Conservation (phyloP, 53 echinoderm and acorn worm genomes). For the Temnopleurus reevesii region DNA sequence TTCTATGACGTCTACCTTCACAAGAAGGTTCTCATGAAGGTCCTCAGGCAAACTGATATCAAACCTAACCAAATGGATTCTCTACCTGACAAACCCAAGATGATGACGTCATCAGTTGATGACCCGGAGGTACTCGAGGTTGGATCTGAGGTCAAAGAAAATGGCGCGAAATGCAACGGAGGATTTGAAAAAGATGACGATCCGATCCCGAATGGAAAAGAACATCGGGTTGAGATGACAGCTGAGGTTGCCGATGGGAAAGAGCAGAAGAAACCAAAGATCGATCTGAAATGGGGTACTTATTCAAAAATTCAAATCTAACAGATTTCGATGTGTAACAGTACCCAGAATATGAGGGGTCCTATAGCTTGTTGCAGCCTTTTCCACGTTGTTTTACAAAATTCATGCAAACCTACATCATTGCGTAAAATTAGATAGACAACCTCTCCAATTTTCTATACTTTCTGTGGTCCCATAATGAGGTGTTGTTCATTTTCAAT, state of each 20-base stretch:
- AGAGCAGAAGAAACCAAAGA: not conserved
- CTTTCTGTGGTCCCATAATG: no score
- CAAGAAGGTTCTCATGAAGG: not conserved
- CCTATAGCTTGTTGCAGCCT: no score
- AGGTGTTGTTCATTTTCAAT: no score
- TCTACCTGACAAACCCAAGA: not conserved
- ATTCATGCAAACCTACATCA: no score
- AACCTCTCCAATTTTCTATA: no score
- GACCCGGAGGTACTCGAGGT: not conserved
- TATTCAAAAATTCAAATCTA: no score
- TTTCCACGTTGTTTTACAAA: no score
- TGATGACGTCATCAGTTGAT: not conserved
- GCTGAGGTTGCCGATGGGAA: not conserved
- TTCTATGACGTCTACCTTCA: conserved; percentile 24
- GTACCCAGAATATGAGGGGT: no score
- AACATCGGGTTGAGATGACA: not conserved
- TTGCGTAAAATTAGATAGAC: no score
- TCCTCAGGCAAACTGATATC: not conserved
- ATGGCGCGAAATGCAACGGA: conserved; percentile 4
- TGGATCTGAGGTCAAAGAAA: conserved; percentile 1
- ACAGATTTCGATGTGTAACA: no score
- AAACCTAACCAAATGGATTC: not conserved
- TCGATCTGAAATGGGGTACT: conserved; percentile 20
- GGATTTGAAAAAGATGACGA: conserved; percentile 17
- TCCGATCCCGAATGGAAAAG: not conserved